phyloP scores from a whole-genome alignment of 2,797 vertebrate genomes.

The Rhinatrema bivittatum region DNA sequence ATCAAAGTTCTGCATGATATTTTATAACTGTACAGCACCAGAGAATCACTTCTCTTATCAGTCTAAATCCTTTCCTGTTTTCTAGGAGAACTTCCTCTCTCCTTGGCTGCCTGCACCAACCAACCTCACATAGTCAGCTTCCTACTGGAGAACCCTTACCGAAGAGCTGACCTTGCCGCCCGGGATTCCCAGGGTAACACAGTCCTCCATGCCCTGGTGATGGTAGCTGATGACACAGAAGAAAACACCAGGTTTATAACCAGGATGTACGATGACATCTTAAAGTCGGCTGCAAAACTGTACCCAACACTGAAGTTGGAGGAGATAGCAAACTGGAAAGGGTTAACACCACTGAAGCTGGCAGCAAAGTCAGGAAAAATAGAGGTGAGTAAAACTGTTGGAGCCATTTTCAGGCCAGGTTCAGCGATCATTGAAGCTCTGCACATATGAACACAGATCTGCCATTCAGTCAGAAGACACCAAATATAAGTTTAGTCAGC shows the following conservation, averaged over 20 bases:
- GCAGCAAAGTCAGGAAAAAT: constrained; percentile 85
- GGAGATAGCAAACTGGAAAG: constrained; percentile 60
- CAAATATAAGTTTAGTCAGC: too few relatives aligned
- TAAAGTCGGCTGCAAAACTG: constrained; percentile 49
- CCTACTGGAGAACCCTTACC: constrained; percentile 67
- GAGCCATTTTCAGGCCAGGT: background rate
- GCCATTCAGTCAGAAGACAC: too few relatives aligned
- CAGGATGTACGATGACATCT: constrained; percentile 71
- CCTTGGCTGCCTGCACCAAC: constrained; percentile 88
- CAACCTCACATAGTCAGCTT: constrained; percentile 75
- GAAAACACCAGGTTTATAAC: constrained; percentile 77
- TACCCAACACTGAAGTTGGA: constrained; percentile 61
- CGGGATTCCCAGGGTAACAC: constrained; percentile 81
- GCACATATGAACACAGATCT: too few relatives aligned
- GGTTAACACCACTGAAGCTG: constrained; percentile 78
- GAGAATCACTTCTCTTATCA: too few relatives aligned
- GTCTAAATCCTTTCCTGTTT: too few relatives aligned
- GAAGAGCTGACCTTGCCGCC: constrained; percentile 50
- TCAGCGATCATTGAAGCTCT: background rate
- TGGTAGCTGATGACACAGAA: constrained; percentile 70
- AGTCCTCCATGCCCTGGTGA: constrained; percentile 80
- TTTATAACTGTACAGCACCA: too few relatives aligned
- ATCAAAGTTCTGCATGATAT: too few relatives aligned
- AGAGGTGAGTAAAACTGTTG: constrained; percentile 51
- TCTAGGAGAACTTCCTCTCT: constrained; percentile 85